phyloP scores from a whole-genome alignment of 2,113 vertebrate genomes.

The Cynocephalus volans region DNA sequence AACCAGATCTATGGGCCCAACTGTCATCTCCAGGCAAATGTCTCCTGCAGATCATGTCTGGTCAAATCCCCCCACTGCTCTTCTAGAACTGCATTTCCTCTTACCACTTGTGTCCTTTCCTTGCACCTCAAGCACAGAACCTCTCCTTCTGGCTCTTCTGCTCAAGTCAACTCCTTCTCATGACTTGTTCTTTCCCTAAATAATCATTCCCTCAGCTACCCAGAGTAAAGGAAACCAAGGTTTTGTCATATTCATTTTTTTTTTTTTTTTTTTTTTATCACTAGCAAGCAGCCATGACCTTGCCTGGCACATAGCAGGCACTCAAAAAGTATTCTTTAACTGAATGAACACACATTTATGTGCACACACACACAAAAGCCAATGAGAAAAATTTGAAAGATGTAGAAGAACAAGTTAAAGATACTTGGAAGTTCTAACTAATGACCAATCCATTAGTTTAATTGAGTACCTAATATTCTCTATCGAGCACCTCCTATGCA shows the following conservation, averaged over 20 bases:
- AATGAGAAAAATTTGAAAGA: background rate
- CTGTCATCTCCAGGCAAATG: background rate
- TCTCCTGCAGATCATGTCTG: background rate
- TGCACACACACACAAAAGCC: background rate
- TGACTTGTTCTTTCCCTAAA: background rate
- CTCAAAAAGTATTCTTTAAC: conserved; percentile 11
- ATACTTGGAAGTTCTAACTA: conserved; percentile 20
- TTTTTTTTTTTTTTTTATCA: background rate
- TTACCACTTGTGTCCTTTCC: background rate
- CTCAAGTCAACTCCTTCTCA: background rate
- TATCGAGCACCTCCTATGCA: background rate
- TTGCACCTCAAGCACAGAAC: background rate
- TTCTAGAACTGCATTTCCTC: background rate
- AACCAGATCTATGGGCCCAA: background rate
- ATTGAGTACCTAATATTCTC: background rate
- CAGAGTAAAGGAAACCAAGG: background rate
- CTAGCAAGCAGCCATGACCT: background rate
- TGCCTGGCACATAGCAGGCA: background rate
- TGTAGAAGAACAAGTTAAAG: background rate
- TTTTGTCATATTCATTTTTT: background rate
- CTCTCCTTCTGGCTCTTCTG: background rate
- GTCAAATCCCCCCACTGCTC: background rate
- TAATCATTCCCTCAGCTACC: background rate
- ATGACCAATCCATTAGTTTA: conserved; percentile 3
- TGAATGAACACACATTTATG: background rate